Evolutionary conservation across 2,797 vertebrate species (phyloP).

Genomic region (Sebastes vulpes): DNA sequence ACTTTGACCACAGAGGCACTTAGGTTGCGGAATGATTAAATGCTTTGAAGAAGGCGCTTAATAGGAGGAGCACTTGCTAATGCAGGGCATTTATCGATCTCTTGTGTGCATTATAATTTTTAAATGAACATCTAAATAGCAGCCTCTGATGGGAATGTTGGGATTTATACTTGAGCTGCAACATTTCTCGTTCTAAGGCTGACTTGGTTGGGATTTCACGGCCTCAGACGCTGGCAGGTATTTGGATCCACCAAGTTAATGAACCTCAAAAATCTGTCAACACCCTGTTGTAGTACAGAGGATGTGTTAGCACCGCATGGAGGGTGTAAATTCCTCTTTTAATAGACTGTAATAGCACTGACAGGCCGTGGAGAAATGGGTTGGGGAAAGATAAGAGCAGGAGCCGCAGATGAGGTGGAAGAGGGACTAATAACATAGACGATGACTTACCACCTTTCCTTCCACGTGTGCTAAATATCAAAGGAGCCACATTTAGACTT

Average conservation of each 20-base stretch:
- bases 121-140: conserved; percentile 17
- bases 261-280: conserved; percentile 21
- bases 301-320: conserved; percentile 17
- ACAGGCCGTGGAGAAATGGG: conserved; percentile 8
- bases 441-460: conserved; percentile 10
- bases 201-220: not conserved
- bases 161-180: not conserved
- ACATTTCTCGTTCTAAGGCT: not conserved
- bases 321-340: conserved; percentile 51
- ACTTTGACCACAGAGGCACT: conserved; percentile 17
- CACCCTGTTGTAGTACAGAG: not conserved
- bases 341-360: conserved; percentile 29
- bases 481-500: not conserved
- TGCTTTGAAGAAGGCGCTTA: conserved; percentile 8
- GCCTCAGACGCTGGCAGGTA: not conserved
- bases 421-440: conserved; percentile 16
- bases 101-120: conserved; percentile 4
- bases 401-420: conserved; percentile 6
- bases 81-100: conserved; percentile 21
- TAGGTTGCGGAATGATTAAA: conserved; percentile 27
- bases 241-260: conserved; percentile 15
- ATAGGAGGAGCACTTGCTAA: conserved; percentile 20
- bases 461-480: not conserved
- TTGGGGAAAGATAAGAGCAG: conserved; percentile 16
- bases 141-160: not conserved